Percentiles rank a stretch among this genome's conserved stretches.
phyloP scores from a whole-genome alignment of 2,113 vertebrate species.

The Origma solitaria region DNA sequence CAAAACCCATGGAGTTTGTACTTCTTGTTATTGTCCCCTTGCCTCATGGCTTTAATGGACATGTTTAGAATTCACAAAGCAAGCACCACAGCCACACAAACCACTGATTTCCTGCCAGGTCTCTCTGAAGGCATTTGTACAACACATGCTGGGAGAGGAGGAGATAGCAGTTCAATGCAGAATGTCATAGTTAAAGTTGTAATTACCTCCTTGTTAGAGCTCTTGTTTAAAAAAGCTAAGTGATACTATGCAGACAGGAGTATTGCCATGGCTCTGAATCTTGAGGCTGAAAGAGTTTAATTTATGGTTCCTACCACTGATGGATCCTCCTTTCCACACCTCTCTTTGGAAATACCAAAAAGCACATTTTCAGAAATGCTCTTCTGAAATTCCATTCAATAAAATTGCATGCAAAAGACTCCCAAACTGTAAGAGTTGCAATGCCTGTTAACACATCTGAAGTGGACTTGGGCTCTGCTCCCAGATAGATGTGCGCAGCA shows the following conservation, averaged over 20 bases:
- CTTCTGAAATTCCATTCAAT: neutral
- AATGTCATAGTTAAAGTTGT: constrained; percentile 6
- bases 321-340: neutral
- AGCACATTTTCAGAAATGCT: neutral
- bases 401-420: neutral
- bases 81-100: neutral
- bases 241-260: neutral
- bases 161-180: neutral
- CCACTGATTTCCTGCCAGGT: neutral
- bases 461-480: neutral
- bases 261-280: neutral
- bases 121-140: neutral
- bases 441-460: rapidly evolving
- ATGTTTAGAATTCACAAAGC: neutral
- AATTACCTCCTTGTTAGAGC: constrained; percentile 14
- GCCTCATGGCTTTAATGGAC: neutral
- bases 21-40: neutral
- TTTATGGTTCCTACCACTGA: neutral
- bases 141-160: neutral
- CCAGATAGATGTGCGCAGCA: rapidly evolving
- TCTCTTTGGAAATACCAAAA: neutral
- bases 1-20: neutral
- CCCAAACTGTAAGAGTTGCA: rapidly evolving
- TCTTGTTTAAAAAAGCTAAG: constrained; percentile 27
- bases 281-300: neutral